These are phyloP conservation scores for Podabrus alpinus DNA, from an alignment of 2,888 invertebrate species.

Conservation along the genomic window DNA sequence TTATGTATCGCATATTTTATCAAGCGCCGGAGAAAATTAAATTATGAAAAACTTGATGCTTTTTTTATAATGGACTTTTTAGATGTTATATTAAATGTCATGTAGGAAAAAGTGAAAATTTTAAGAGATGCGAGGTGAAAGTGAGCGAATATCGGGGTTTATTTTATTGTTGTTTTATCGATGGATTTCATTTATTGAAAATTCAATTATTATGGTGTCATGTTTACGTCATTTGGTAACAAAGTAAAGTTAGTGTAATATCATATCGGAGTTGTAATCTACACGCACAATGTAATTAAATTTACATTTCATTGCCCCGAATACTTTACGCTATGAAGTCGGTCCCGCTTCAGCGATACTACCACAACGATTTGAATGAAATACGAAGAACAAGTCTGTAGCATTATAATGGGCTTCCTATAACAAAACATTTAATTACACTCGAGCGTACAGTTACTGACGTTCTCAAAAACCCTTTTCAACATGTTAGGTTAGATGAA, in stretches of 20 bases:
- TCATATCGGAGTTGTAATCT: slow-evolving; percentile 30
- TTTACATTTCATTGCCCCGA: slow-evolving; percentile 30
- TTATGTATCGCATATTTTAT: not conserved
- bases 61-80: not conserved
- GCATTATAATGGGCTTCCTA: slow-evolving; percentile 27
- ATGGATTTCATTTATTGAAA: slow-evolving; percentile 15
- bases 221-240: slow-evolving; percentile 19
- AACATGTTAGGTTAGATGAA: slow-evolving; percentile 20
- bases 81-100: not conserved
- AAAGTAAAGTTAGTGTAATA: slow-evolving; percentile 26
- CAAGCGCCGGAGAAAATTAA: not conserved
- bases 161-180: slow-evolving; percentile 2
- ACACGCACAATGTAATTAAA: slow-evolving; percentile 31
- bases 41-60: slow-evolving; percentile 1
- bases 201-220: slow-evolving; percentile 24
- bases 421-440: slow-evolving; percentile 31
- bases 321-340: slow-evolving; percentile 17
- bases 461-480: slow-evolving; percentile 25
- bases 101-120: not conserved
- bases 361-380: slow-evolving; percentile 21
- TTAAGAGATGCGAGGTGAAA: not conserved
- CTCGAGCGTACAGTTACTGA: slow-evolving; percentile 21
- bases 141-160: not conserved
- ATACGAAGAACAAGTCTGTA: slow-evolving; percentile 26
- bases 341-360: slow-evolving; percentile 19